Evolutionary conservation across 2,888 invertebrate genomes (phyloP), one percentile per base, ranked within the genome.

Genomic region (Drosophila antonietae): DNA sequence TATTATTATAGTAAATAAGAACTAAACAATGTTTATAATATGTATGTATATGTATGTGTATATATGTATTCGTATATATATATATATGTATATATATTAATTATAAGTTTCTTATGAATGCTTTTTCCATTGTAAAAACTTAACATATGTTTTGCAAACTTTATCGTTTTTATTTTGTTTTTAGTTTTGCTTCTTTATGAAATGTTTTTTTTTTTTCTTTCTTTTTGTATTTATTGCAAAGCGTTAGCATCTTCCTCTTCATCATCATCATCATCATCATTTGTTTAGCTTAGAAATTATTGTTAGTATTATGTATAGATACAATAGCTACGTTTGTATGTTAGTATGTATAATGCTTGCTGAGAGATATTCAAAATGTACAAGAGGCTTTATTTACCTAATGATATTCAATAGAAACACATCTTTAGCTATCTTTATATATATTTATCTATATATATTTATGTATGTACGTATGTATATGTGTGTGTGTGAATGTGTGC

Each of bases 111-210:
- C 44, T 58, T 83, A 66, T 73, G 78, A 75, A 79, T 75, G 74
- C 58, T 51, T 68, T 68, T 68, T 72, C 73, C 88, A 88, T 88
- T 88, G 86, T 90, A 86, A 89, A 86, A 86, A 86, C 86, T 86
- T 86, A 86, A 86, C 86, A 86, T 90, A 90, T 76, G 76, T 77
- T 89, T 77, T 73, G 80, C 86, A 84, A 84, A 86, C 83, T 65
- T 86, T 82, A 79, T 89, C 59, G 37, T 68, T 74, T 65, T 72
- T 28, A 2, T 4, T 28, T 28, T 28, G 28, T 28, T 28, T 28
- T 28, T 28, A 28, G 28, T 28, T 28, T 28, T 28, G 28, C 28
- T 68, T 59, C 44, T 71, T 51, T 49, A n/a, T 31, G 31, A 52
- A 52, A 52, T 52, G 5, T 65, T 67, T 53, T 71, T 28, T 1